Conservation (phyloP, 2,797 vertebrate genomes). For the Phrynocephalus guinanensis region DNA sequence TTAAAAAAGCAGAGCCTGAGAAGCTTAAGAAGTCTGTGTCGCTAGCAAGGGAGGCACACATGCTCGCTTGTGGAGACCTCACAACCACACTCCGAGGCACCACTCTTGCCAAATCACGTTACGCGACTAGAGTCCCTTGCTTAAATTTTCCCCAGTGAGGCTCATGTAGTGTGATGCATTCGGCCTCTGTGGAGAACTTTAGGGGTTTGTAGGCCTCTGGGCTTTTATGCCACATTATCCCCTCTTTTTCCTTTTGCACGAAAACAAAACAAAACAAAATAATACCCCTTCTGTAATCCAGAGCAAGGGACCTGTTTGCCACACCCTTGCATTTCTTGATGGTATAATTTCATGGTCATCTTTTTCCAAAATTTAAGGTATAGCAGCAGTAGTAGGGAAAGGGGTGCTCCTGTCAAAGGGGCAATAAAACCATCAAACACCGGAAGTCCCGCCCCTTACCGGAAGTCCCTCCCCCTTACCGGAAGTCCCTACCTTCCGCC, state of each 20-base stretch:
- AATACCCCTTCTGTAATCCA: constrained; percentile 43
- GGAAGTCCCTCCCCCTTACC: too few species aligned
- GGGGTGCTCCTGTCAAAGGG: too few species aligned
- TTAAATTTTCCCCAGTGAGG: constrained; percentile 78
- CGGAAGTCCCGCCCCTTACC: too few species aligned
- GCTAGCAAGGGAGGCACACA: constrained; percentile 69
- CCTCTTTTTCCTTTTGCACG: constrained; percentile 22
- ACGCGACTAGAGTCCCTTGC: constrained; percentile 76
- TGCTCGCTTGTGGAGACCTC: constrained; percentile 79
- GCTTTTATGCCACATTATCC: constrained; percentile 43
- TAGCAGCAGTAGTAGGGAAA: too few species aligned
- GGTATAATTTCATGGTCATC: background rate
- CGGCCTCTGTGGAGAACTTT: constrained; percentile 30
- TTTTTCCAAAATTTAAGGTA: background rate
- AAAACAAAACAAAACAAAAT: too few species aligned
- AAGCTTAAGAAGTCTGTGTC: constrained; percentile 68
- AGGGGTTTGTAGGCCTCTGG: constrained; percentile 47
- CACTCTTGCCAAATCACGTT: constrained; percentile 82
- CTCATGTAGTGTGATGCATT: constrained; percentile 69
- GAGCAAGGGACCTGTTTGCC: constrained; percentile 9
- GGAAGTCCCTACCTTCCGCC: too few species aligned
- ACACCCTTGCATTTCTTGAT: background rate
- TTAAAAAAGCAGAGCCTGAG: constrained; percentile 70
- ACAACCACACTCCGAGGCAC: constrained; percentile 73
- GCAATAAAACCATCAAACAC: too few species aligned